A percentile compares a stretch with the other conserved stretches of the same genome.
Conservation (phyloP, 2,113 vertebrate genomes). For the Atrichornis clamosus region DNA sequence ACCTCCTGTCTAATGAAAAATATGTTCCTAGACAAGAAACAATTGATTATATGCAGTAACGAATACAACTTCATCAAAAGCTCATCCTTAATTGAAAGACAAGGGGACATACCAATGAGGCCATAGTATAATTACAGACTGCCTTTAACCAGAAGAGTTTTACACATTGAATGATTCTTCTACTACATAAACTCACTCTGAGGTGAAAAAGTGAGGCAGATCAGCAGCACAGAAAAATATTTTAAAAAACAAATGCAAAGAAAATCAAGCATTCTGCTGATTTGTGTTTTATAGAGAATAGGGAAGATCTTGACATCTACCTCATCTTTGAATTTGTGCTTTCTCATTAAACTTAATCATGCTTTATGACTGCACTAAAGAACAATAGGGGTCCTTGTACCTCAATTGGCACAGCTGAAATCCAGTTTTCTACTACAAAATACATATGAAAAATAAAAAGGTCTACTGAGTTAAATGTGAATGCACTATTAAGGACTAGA, state of each 20-base stretch:
- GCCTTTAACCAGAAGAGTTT: not conserved
- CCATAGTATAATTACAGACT: not conserved
- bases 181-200: not conserved
- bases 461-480: not conserved
- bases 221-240: not conserved
- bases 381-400: not conserved
- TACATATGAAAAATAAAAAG: not conserved
- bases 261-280: not conserved
- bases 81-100: constrained; percentile 43
- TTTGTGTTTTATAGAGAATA: not conserved
- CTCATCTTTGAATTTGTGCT: not conserved
- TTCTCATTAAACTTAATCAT: not conserved
- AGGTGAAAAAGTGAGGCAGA: not conserved
- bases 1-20: constrained; percentile 53
- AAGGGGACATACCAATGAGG: not conserved
- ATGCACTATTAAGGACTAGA: not conserved
- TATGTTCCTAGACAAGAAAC: constrained; percentile 34
- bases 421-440: not conserved
- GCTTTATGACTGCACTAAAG: not conserved
- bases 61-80: constrained; percentile 35
- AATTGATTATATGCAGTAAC: constrained; percentile 40
- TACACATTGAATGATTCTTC: not conserved
- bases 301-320: not conserved
- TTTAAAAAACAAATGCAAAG: not conserved
- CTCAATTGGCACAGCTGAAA: not conserved